Conservation (phyloP, 2,113 vertebrate genomes). For the Colaptes auratus region DNA sequence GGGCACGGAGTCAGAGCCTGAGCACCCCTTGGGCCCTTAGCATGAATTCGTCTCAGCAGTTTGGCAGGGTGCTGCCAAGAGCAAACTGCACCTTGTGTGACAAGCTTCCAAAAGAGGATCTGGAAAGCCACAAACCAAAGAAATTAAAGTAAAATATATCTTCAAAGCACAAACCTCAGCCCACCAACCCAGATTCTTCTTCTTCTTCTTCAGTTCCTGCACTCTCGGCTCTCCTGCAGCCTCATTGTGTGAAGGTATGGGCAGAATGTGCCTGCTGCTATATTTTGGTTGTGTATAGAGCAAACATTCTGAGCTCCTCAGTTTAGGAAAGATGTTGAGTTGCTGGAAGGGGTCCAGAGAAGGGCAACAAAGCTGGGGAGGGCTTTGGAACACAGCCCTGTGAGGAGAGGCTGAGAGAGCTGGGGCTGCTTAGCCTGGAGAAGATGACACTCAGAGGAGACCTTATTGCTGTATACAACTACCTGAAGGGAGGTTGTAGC, state of each 20-base stretch:
- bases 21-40: slow-evolving; percentile 30
- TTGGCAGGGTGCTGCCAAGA: background rate
- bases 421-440: no score
- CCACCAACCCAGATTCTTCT: background rate
- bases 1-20: slow-evolving; percentile 46
- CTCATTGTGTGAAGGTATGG: background rate
- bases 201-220: background rate
- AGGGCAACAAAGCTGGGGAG: no score
- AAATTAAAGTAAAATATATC: background rate
- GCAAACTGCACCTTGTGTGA: background rate
- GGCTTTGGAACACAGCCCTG: no score
- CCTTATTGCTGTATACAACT: no score
- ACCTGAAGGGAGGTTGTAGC: no score
- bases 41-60: background rate
- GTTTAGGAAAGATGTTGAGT: no score
- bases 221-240: background rate
- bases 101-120: background rate
- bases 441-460: no score
- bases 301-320: background rate
- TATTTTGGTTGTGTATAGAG: background rate
- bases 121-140: background rate
- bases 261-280: background rate
- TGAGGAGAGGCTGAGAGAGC: no score
- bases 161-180: background rate
- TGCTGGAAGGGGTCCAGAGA: no score